These are phyloP conservation scores for Lophochroa leadbeateri DNA, from an alignment of 2,113 vertebrate species.

Conservation along the genomic window DNA sequence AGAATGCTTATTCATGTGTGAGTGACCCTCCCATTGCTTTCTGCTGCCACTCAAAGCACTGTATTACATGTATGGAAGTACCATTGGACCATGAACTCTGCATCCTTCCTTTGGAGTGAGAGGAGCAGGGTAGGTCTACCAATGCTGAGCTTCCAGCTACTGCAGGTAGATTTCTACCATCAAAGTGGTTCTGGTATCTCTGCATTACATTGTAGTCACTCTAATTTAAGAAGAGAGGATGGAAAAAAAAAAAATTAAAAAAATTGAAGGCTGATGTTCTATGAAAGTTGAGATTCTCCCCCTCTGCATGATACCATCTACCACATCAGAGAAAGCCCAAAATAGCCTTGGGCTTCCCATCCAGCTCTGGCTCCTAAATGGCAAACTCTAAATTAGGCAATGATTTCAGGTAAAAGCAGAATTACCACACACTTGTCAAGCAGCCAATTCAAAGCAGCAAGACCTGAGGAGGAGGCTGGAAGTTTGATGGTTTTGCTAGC, in stretches of 20 bases:
- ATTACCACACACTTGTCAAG: conserved; percentile 57
- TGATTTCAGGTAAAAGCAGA: conserved; percentile 53
- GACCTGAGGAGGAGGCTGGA: conserved; percentile 39
- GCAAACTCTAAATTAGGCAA: conserved; percentile 52
- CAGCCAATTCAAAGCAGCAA: conserved; percentile 57
- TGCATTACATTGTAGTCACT: not conserved
- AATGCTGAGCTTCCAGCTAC: not conserved
- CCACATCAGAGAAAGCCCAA: conserved; percentile 54
- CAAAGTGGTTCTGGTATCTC: conserved; percentile 8
- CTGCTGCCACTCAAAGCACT: not conserved
- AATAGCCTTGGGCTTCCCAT: conserved; percentile 34
- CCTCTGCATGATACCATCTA: conserved; percentile 38
- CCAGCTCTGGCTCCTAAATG: conserved; percentile 16
- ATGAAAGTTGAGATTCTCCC: conserved; percentile 26
- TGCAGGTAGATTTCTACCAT: not conserved
- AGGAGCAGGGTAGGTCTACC: not conserved
- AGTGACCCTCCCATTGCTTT: not conserved
- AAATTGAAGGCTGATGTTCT: not conserved
- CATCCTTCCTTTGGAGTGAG: not conserved
- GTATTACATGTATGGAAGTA: not conserved
- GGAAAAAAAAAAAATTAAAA: not conserved
- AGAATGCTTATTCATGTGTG: not conserved
- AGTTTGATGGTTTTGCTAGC: conserved; percentile 15
- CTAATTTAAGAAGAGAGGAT: not conserved
- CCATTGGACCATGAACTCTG: not conserved